Evolutionary conservation across 2,113 vertebrate genomes (phyloP).

Genomic region (Ornithorhynchus anatinus): DNA sequence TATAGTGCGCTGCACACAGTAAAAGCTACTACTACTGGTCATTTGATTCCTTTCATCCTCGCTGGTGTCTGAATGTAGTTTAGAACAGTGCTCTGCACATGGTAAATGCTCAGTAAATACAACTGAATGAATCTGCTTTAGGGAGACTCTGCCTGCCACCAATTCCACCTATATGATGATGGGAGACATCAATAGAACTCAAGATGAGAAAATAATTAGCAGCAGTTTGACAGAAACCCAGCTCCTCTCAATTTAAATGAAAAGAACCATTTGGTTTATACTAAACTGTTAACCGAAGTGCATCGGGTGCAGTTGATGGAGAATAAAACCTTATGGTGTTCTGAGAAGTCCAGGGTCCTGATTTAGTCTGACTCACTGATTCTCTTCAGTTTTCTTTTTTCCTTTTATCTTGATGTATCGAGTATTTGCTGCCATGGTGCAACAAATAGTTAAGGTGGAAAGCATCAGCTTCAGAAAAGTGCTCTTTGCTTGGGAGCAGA

Average conservation of each 20-base stretch:
- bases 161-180: conserved; percentile 53
- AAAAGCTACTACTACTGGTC: too few species aligned
- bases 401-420: too few species aligned
- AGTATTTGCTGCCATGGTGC: too few species aligned
- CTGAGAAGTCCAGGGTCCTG: conserved; percentile 29
- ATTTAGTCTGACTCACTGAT: too few species aligned
- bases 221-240: conserved; percentile 59
- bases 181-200: conserved; percentile 56
- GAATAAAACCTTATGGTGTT: conserved; percentile 39
- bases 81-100: too few species aligned
- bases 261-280: conserved; percentile 58
- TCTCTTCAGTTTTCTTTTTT: too few species aligned
- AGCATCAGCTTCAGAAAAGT: too few species aligned
- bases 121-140: conserved; percentile 18
- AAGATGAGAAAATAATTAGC: conserved; percentile 58
- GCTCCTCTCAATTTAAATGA: conserved; percentile 59
- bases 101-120: conserved; percentile 47
- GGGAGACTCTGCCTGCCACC: conserved; percentile 18
- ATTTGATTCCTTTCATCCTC: too few species aligned
- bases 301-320: conserved; percentile 42
- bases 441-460: too few species aligned
- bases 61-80: too few species aligned
- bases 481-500: too few species aligned
- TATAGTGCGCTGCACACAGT: too few species aligned
- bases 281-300: conserved; percentile 47